Evolutionary conservation across 2,888 invertebrate genomes (phyloP).

Genomic region (Sipha maydis): DNA sequence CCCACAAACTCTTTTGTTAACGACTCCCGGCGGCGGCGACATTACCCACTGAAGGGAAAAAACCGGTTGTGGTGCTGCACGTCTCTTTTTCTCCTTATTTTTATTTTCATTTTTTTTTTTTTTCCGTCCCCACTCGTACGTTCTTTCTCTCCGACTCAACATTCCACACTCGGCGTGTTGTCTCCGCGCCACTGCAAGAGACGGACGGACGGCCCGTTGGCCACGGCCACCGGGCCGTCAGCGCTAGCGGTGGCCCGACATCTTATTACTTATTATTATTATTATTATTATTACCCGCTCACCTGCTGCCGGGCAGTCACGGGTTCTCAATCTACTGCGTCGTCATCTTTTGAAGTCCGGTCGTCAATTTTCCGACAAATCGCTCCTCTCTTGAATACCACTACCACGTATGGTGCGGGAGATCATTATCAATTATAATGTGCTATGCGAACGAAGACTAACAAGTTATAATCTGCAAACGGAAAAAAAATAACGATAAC

Average conservation of each 20-base stretch:
- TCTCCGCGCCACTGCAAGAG: conserved; percentile 2
- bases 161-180: conserved; percentile 60
- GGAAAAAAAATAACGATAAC: too few species aligned
- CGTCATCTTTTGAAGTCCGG: neutral
- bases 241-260: conserved; percentile 15
- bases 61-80: conserved; percentile 37
- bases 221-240: conserved; percentile 20
- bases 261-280: neutral
- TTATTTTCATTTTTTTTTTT: neutral
- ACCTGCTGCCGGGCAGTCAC: neutral
- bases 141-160: conserved; percentile 1
- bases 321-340: conserved; percentile 38
- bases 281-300: neutral
- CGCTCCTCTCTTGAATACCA: too few species aligned
- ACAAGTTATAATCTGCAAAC: too few species aligned
- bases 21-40: conserved; percentile 11
- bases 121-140: neutral
- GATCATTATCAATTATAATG: too few species aligned
- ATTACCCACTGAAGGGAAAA: conserved; percentile 36
- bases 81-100: neutral
- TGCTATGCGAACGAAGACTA: too few species aligned
- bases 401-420: too few species aligned
- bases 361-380: too few species aligned
- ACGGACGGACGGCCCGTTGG: neutral
- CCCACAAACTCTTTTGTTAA: conserved; percentile 3